Base-by-base conservation (phyloP, 1,140 invertebrate genomes). In the Oscheius sp. region DNA sequence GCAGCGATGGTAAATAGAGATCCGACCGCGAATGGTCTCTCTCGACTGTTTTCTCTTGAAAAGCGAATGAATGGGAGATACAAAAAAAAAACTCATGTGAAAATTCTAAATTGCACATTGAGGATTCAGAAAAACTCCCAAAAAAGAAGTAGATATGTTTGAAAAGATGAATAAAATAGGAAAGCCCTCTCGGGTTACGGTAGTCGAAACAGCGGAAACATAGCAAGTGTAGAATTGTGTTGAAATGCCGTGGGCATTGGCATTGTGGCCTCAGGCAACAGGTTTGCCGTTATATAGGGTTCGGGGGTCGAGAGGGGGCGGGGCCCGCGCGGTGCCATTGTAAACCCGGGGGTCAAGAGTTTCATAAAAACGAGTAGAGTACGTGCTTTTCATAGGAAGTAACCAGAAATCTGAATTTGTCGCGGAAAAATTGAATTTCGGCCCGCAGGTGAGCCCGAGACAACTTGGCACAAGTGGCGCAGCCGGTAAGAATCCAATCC, bases 261-360 rank as follows among this genome's bases (percentile, higher is more conserved):
- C 7, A n/a, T n/a, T 42, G n/a, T 42, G 49, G 28, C 49, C 49
- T 26, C 7, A 55, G 49, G 49, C 49, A 55, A 55, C 49, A 55
- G 49, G 49, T 55, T 55, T 55, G 49, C 49, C 49, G 23, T 55
- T 55, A 20, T 55, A 55, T 55, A n/a, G n/a, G n/a, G n/a, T n/a
- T n/a, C n/a, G n/a, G n/a, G n/a, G n/a, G n/a, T n/a, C n/a, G n/a
- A n/a, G n/a, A n/a, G n/a, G n/a, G n/a, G n/a, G n/a, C n/a, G n/a
- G n/a, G n/a, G n/a, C n/a, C n/a, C n/a, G n/a, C n/a, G n/a, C n/a
- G n/a, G n/a, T n/a, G n/a, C n/a, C n/a, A n/a, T n/a, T n/a, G n/a
- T n/a, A n/a, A n/a, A 55, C 7, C 7, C 38, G n/a, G 38, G 38
- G 38, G 38, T 42, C 38, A n/a, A 10, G 38, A n/a, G 38, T 10